A percentile compares a stretch with the other conserved stretches of the same genome.
Evolutionary conservation across 2,888 invertebrate genomes (phyloP).

Genomic region (Leptodirus hochenwartii): DNA sequence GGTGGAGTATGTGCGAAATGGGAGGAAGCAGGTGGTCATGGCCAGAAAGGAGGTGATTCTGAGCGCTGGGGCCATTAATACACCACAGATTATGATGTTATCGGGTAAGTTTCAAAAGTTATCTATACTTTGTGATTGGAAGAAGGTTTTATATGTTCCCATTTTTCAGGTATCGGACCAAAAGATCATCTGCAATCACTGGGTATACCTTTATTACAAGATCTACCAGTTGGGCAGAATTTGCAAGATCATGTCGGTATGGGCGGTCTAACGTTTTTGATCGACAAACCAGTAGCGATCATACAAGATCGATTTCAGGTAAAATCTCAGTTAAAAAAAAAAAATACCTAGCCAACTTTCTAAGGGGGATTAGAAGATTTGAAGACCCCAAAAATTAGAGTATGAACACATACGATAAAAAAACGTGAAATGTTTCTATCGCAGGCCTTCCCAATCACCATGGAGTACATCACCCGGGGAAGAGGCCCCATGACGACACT

Average conservation of each 20-base stretch:
- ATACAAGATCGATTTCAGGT: constrained; percentile 44
- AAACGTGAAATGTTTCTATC: constrained; percentile 16
- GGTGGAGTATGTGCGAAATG: constrained; percentile 62
- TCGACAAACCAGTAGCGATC: constrained; percentile 70
- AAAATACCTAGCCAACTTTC: too few species aligned
- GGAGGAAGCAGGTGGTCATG: constrained; percentile 42
- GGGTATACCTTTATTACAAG: constrained; percentile 54
- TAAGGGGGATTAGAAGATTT: too few species aligned
- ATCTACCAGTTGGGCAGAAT: constrained; percentile 62
- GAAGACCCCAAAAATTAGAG: too few species aligned
- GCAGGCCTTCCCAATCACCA: constrained; percentile 59
- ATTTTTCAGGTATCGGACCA: constrained; percentile 28
- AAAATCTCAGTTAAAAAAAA: constrained; percentile 1
- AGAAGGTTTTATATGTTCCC: too few species aligned
- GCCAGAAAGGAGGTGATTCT: constrained; percentile 73
- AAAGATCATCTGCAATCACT: constrained; percentile 41
- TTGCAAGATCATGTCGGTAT: constrained; percentile 79
- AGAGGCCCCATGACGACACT: constrained; percentile 74
- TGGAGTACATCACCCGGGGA: constrained; percentile 61
- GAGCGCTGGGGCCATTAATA: constrained; percentile 81
- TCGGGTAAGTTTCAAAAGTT: too few species aligned
- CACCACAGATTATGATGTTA: constrained; percentile 80
- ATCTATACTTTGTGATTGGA: background rate
- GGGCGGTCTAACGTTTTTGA: constrained; percentile 61
- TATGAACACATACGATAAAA: too few species aligned